Evolutionary conservation across 2,888 invertebrate genomes (phyloP).

Genomic region (Sesia bembeciformis): DNA sequence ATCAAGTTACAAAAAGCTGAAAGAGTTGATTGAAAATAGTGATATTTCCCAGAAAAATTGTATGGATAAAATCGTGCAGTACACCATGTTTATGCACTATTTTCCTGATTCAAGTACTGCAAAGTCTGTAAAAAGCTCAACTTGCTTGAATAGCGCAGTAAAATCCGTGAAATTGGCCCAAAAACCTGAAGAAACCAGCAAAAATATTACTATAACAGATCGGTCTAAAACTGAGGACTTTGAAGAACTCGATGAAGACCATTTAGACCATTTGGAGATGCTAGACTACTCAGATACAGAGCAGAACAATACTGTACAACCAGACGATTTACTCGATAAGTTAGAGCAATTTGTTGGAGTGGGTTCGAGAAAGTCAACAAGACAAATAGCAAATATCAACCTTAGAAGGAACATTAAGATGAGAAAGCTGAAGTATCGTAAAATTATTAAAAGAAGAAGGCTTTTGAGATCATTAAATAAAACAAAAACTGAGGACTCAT

Average conservation of each 20-base stretch:
- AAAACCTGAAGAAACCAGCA: neutral
- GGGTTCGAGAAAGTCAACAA: neutral
- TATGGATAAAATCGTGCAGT: conserved; percentile 30
- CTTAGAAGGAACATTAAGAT: neutral
- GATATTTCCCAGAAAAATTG: conserved; percentile 10
- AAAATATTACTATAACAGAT: neutral
- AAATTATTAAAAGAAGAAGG: neutral
- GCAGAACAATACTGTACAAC: neutral
- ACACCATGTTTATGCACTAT: conserved; percentile 27
- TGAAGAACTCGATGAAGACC: neutral
- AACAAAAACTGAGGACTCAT: neutral
- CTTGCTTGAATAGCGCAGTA: neutral
- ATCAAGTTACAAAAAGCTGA: conserved; percentile 31
- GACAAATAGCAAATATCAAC: neutral
- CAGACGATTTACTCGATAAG: neutral
- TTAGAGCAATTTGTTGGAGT: neutral
- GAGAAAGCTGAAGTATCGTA: neutral
- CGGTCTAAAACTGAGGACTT: neutral
- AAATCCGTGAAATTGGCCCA: neutral
- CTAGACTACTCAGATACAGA: neutral
- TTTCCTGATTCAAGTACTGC: conserved; percentile 3
- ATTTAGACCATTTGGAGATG: neutral
- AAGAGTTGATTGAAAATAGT: conserved; percentile 13
- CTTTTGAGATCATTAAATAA: neutral
- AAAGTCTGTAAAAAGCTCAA: neutral